These are phyloP conservation scores for Drosophila obscura DNA, from an alignment of 1,140 invertebrate species.

Conservation along the genomic window DNA sequence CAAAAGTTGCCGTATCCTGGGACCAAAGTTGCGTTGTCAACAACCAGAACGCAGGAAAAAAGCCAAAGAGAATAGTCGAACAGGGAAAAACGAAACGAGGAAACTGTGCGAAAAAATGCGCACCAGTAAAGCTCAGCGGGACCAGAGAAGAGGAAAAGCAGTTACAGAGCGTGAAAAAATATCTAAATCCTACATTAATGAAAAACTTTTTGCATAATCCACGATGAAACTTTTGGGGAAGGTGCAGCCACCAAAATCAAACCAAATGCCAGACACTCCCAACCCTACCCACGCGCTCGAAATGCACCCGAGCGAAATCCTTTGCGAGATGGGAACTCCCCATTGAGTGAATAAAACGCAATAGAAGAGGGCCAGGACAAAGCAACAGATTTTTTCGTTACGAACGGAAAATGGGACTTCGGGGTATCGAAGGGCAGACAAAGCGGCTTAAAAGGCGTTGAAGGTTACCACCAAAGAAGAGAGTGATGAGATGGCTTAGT, in stretches of 20 bases:
- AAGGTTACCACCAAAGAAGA: conserved; percentile 52
- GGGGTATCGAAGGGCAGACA: conserved; percentile 59
- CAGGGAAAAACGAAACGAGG: conserved; percentile 19
- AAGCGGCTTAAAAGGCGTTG: conserved; percentile 72
- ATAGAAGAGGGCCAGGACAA: conserved; percentile 35
- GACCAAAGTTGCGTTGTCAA: conserved; percentile 76
- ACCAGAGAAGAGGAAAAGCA: conserved; percentile 19
- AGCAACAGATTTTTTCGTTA: conserved; percentile 36
- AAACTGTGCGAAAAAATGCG: conserved; percentile 61
- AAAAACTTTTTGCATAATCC: conserved; percentile 83
- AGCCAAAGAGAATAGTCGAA: conserved; percentile 26
- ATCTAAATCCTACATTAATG: conserved; percentile 83
- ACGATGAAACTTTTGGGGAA: conserved; percentile 38
- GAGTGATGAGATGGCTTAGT: conserved; percentile 41
- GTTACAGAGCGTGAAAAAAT: conserved; percentile 75
- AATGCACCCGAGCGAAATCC: conserved; percentile 66
- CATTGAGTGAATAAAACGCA: conserved; percentile 63
- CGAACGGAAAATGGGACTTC: conserved; percentile 11
- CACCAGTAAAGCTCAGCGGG: conserved; percentile 15
- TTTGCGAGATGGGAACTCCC: conserved; percentile 38
- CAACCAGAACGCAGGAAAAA: conserved; percentile 54
- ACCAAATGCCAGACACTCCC: conserved; percentile 39
- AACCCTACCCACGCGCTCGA: neutral
- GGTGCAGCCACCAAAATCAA: conserved; percentile 49
- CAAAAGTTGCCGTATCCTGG: conserved; percentile 79